phyloP scores from a whole-genome alignment of 92 coral and sea anemone species.

The Plumapathes pennacea region DNA sequence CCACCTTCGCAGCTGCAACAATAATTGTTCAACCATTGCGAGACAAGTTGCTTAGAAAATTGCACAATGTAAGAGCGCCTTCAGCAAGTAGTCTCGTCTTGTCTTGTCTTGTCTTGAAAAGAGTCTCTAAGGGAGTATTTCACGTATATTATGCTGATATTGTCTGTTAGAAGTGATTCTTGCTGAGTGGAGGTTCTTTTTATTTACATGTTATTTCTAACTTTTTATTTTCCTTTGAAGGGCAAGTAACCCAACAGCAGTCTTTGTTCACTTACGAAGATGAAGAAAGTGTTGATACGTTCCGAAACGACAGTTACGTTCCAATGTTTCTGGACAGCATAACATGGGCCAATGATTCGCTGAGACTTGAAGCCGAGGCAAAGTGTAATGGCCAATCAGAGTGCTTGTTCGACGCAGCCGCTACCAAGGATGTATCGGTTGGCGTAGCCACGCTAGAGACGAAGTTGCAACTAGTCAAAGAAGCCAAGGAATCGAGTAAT shows the following conservation, averaged over 20 bases:
- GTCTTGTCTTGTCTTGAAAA: no score
- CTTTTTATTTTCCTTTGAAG: constrained; percentile 17
- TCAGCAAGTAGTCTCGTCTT: no score
- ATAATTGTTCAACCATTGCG: no score
- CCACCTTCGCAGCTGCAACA: no score
- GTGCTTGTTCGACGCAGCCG: constrained; percentile 76
- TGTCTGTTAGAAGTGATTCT: no score
- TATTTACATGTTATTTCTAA: no score
- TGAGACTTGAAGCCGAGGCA: constrained; percentile 29
- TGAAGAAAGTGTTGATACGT: constrained; percentile 44
- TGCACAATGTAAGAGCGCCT: no score
- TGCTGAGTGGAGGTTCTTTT: no score
- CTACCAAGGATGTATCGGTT: constrained; percentile 56
- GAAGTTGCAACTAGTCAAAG: constrained; percentile 48
- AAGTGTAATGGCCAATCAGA: constrained; percentile 47
- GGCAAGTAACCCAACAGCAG: constrained; percentile 44
- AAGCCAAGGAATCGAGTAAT: constrained; percentile 53
- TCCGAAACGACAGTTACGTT: constrained; percentile 22
- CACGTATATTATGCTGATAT: no score
- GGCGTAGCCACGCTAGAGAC: constrained; percentile 52
- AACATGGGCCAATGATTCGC: constrained; percentile 39
- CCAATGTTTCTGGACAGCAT: constrained; percentile 68
- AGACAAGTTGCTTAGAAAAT: no score
- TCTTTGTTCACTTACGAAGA: constrained; percentile 49
- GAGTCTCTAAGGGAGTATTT: no score